Percentiles rank a stretch among this genome's conserved stretches.
phyloP scores from a whole-genome alignment of 2,113 vertebrate species.

The Apaloderma vittatum region DNA sequence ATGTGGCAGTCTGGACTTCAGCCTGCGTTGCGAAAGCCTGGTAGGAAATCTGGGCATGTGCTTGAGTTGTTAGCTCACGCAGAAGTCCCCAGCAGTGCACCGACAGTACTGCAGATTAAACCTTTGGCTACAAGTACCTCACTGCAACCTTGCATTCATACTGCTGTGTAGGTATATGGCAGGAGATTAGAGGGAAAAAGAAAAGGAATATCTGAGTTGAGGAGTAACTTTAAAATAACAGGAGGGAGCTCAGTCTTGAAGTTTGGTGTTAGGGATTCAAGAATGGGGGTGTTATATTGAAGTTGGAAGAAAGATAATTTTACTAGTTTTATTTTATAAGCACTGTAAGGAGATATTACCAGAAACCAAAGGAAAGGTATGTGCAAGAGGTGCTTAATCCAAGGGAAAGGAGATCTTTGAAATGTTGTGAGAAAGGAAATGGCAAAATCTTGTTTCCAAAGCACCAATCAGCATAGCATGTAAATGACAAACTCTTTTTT shows the following conservation, averaged over 20 bases:
- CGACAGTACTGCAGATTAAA: neutral
- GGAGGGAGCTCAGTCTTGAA: neutral
- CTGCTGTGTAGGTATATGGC: neutral
- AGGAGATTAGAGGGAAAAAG: neutral
- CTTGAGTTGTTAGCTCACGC: neutral
- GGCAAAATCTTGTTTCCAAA: neutral
- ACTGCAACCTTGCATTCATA: neutral
- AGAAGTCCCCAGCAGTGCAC: neutral
- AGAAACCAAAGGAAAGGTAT: neutral
- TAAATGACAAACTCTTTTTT: neutral
- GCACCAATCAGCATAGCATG: neutral
- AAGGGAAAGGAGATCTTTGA: conserved; percentile 1
- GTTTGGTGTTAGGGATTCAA: neutral
- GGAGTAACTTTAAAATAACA: neutral
- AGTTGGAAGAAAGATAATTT: neutral
- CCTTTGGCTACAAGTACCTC: neutral
- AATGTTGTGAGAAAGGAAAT: neutral
- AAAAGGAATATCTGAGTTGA: neutral
- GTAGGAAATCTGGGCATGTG: neutral
- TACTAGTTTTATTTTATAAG: conserved; percentile 8
- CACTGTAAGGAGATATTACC: neutral
- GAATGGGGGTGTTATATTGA: neutral
- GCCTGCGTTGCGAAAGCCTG: neutral
- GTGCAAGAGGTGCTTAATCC: neutral
- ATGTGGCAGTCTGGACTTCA: neutral